Base-by-base conservation (phyloP, 1,140 invertebrate genomes). In the Magallana gigas region DNA sequence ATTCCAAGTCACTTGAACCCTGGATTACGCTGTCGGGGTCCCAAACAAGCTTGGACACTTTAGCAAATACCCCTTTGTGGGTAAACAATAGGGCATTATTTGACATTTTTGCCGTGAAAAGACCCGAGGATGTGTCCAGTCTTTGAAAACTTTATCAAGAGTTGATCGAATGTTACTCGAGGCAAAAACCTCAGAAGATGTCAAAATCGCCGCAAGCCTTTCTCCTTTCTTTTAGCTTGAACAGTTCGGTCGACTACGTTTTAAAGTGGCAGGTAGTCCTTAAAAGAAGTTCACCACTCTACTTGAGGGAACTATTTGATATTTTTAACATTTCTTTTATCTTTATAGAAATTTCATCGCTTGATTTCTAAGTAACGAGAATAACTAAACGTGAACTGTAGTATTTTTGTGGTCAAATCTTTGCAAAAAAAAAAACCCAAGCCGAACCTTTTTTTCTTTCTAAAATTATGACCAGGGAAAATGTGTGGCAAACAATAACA, bases 21-120 rank as follows among this genome's bases (percentile, higher is more conserved):
- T 83, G 81, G 81, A 83, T 83, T 83, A 83, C 48, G 56, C 81
- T 14, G 81, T 58, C 56, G 81, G 81, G 57, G 81, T 57, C 56
- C 81, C 56, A 57, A 83, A 58, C 57, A 83, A 83, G 81, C 48
- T 57, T 57, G 81, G 57, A 83, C 56, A 57, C 57, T 58, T 58
- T 58, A 57, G 48, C 57, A 58, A 57, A 83, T 58, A 57, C 81
- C 48, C 81, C 48, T 57, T 83, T 83, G 68, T 76, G 68, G 12
- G 68, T 16, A 83, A 58, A 83, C 81, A 83, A 83, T 83, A 56
- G 81, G 57, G 81, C 18, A 58, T 83, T 83, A 83, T 57, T 83
- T 83, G 81, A 83, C 81, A 83, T 83, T 83, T 83, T 58, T 83
- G 57, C 18, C 57, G 68, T 76, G 68, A 76, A 76, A 76, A 76